These are phyloP conservation scores for Limnephilus marmoratus DNA, from an alignment of 2,888 invertebrate species.

Conservation along the genomic window DNA sequence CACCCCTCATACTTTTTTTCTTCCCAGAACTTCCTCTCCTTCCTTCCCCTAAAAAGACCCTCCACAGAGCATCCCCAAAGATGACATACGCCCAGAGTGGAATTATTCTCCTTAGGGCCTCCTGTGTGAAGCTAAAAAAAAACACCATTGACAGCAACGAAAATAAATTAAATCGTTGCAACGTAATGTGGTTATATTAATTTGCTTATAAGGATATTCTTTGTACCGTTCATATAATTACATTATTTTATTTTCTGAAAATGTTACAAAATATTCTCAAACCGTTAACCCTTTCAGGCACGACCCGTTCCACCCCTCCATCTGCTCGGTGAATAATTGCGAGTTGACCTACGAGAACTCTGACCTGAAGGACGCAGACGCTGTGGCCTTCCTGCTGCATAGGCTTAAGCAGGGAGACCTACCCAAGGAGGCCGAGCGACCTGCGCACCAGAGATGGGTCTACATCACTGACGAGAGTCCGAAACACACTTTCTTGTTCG, in stretches of 20 bases:
- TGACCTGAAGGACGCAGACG: slow-evolving; percentile 74
- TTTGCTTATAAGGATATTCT: background rate
- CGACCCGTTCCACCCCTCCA: slow-evolving; percentile 73
- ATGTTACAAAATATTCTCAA: background rate
- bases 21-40: no score
- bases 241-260: background rate
- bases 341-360: slow-evolving; percentile 73
- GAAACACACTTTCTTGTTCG: slow-evolving; percentile 73
- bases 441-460: slow-evolving; percentile 77
- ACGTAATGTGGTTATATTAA: no score
- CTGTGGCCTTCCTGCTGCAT: slow-evolving; percentile 80
- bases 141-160: no score
- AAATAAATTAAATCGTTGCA: no score
- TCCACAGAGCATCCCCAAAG: no score
- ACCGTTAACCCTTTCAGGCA: slow-evolving; percentile 68
- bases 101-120: no score
- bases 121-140: no score
- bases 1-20: no score
- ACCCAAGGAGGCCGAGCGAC: slow-evolving; percentile 69
- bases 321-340: slow-evolving; percentile 77
- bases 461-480: slow-evolving; percentile 80
- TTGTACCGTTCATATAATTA: no score
- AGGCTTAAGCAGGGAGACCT: slow-evolving; percentile 72
- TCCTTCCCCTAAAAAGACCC: no score
- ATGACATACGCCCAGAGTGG: no score